These are phyloP conservation scores for Sceloporus tristichus DNA, from an alignment of 2,113 vertebrate genomes.

Conservation along the genomic window DNA sequence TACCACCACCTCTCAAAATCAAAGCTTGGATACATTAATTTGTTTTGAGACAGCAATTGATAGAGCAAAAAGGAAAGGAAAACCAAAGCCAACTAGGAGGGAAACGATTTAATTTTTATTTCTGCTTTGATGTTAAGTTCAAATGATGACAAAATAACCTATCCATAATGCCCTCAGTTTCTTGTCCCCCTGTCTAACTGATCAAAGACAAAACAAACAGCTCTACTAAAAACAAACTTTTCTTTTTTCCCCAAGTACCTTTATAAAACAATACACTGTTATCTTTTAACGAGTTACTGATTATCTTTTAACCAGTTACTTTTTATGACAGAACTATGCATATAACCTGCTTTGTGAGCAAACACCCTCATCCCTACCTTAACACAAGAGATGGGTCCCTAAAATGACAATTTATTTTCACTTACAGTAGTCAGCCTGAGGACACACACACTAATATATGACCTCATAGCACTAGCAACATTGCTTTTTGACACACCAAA, in stretches of 20 bases:
- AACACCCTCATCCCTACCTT: neutral
- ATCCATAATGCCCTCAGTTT: neutral
- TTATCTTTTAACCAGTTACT: too few species aligned
- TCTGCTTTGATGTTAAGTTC: neutral
- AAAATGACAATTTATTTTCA: neutral
- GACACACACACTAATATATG: neutral
- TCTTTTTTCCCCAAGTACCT: neutral
- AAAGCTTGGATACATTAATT: neutral
- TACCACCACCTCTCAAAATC: neutral
- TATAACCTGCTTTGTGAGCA: neutral
- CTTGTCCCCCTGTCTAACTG: neutral
- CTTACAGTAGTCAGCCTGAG: neutral
- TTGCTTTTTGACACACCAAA: neutral
- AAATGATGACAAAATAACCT: neutral
- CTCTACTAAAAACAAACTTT: neutral
- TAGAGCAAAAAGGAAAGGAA: neutral
- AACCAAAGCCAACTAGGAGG: neutral
- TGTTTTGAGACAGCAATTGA: neutral
- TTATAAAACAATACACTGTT: neutral
- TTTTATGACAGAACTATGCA: too few species aligned
- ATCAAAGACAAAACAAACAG: neutral
- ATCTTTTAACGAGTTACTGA: too few species aligned
- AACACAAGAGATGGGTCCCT: neutral
- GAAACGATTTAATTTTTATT: neutral
- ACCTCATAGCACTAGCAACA: neutral